Evolutionary conservation across 1,140 invertebrate species (phyloP).

Genomic region (Dreissena polymorpha): DNA sequence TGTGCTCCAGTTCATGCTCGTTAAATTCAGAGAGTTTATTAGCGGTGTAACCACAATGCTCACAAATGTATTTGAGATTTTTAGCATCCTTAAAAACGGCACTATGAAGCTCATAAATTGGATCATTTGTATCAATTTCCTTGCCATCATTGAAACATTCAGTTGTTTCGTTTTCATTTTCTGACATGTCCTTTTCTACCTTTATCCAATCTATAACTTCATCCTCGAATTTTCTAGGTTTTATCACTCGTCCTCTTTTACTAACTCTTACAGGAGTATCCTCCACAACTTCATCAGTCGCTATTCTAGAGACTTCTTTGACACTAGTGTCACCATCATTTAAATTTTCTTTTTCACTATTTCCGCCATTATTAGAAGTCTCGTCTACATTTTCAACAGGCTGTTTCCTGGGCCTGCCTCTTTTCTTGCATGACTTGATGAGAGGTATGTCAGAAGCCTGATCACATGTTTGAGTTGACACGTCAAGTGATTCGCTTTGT

Average conservation of each 20-base stretch:
- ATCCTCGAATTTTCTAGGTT: constrained; percentile 39
- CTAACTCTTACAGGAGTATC: constrained; percentile 32
- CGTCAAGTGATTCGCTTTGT: neutral
- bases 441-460: neutral
- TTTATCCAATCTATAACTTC: constrained; percentile 49
- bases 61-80: constrained; percentile 63
- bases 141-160: neutral
- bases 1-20: constrained; percentile 78
- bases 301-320: neutral
- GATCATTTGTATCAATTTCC: constrained; percentile 1
- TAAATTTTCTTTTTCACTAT: constrained; percentile 47
- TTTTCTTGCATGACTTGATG: constrained; percentile 14
- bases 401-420: constrained; percentile 58
- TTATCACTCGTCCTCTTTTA: constrained; percentile 32
- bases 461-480: constrained; percentile 29
- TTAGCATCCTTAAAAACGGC: too few species aligned
- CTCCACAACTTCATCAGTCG: neutral
- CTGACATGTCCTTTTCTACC: constrained; percentile 7
- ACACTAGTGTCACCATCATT: constrained; percentile 39
- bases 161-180: too few species aligned
- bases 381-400: constrained; percentile 24
- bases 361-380: constrained; percentile 13
- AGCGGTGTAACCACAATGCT: constrained; percentile 63
- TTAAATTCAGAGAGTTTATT: constrained; percentile 65
- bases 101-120: neutral